Evolutionary conservation across 2,797 vertebrate genomes (phyloP).

Genomic region (Oreochromis grahami): DNA sequence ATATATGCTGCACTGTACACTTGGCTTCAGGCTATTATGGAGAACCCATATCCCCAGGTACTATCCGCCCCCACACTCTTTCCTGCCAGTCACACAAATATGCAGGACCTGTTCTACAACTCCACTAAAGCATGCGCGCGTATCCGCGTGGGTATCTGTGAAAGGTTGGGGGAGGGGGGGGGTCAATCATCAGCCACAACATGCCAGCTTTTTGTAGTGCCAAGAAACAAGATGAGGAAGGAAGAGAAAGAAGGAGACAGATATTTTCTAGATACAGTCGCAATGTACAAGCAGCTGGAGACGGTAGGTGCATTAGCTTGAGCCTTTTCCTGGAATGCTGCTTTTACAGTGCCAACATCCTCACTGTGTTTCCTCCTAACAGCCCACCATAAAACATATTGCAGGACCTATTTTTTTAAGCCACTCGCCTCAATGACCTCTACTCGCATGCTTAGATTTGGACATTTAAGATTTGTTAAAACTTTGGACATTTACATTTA

Average conservation of each 20-base stretch:
- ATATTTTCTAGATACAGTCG: neutral
- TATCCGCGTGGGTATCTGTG: neutral
- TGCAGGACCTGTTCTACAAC: slow-evolving; percentile 34
- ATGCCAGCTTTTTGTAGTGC: neutral
- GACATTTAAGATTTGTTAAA: neutral
- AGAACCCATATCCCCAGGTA: slow-evolving; percentile 27
- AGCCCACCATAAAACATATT: neutral
- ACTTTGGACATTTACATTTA: neutral
- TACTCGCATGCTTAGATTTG: rapidly evolving
- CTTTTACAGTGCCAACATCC: slow-evolving; percentile 38
- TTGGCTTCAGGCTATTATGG: slow-evolving; percentile 21
- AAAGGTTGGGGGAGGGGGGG: neutral
- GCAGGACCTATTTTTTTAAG: neutral
- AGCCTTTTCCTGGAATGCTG: slow-evolving; percentile 50
- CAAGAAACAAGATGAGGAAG: slow-evolving; percentile 2
- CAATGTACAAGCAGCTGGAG: neutral
- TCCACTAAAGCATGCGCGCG: neutral
- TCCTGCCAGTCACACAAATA: slow-evolving; percentile 14
- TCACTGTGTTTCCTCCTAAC: slow-evolving; percentile 37
- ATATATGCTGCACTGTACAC: neutral
- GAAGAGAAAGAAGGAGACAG: neutral
- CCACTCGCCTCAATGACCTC: neutral
- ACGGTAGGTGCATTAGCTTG: neutral
- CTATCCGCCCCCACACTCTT: neutral
- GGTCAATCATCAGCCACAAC: slow-evolving; percentile 14